A percentile compares a stretch with the other conserved stretches of the same genome.
These are phyloP conservation scores for Podiceps cristatus DNA, from an alignment of 2,113 vertebrate species.

Conservation along the genomic window DNA sequence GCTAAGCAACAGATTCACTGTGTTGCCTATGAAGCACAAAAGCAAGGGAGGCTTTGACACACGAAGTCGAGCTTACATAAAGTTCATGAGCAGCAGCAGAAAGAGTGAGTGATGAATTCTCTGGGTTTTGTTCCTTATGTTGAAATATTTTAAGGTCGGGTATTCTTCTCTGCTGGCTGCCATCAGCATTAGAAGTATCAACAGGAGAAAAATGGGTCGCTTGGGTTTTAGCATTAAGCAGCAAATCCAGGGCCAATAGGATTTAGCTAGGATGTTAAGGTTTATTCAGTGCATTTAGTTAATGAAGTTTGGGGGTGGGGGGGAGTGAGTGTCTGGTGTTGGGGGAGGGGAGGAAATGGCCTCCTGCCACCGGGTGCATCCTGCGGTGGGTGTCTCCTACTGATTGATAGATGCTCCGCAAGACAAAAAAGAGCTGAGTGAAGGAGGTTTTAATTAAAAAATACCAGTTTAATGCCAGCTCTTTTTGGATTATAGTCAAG, in stretches of 20 bases:
- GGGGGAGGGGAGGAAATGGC: background rate
- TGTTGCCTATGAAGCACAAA: background rate
- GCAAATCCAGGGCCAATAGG: conserved; percentile 89
- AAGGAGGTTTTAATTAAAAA: conserved; percentile 37
- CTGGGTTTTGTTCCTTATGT: background rate
- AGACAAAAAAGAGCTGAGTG: background rate
- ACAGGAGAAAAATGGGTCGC: conserved; percentile 76
- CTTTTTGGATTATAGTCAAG: background rate
- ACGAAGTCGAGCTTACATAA: background rate
- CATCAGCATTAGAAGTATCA: conserved; percentile 61
- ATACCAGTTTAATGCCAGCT: background rate
- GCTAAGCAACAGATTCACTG: conserved; percentile 34
- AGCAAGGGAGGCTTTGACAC: background rate
- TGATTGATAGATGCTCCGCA: conserved; percentile 36
- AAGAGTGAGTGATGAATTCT: background rate
- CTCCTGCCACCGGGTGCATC: background rate
- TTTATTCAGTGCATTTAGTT: conserved; percentile 85
- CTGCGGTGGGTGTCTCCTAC: background rate
- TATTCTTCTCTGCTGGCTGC: conserved; percentile 56
- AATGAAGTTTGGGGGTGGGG: conserved; percentile 66
- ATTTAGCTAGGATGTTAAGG: conserved; percentile 86
- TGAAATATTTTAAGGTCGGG: conserved; percentile 24
- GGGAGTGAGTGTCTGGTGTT: background rate
- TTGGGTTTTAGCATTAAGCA: conserved; percentile 88
- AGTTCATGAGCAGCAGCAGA: conserved; percentile 17